Evolutionary conservation across 2,888 invertebrate genomes (phyloP).

Genomic region (Acanthosoma haemorrhoidale): DNA sequence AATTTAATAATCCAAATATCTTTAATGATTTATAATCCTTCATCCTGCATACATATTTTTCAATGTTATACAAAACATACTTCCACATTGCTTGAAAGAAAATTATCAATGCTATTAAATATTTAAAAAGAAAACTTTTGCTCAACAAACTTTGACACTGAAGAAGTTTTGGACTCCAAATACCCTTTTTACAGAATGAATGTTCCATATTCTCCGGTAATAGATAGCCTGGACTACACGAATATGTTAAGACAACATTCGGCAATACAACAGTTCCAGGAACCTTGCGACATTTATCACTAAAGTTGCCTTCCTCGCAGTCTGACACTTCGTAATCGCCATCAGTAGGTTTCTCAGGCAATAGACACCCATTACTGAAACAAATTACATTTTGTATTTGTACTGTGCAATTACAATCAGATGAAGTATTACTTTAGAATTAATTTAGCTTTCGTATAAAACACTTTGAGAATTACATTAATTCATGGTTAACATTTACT

Average conservation of each 20-base stretch:
- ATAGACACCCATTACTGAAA: conserved; percentile 28
- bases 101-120: neutral
- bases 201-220: conserved; percentile 41
- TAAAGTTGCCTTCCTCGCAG: conserved; percentile 21
- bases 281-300: conserved; percentile 39
- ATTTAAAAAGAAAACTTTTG: neutral
- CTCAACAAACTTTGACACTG: conserved; percentile 37
- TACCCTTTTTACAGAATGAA: conserved; percentile 41
- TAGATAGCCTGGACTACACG: conserved; percentile 42
- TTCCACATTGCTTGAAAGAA: neutral
- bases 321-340: conserved; percentile 30
- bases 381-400: neutral
- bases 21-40: too few species aligned
- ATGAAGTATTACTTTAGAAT: neutral
- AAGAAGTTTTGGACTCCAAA: conserved; percentile 41
- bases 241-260: conserved; percentile 42
- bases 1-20: too few species aligned
- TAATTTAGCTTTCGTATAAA: neutral
- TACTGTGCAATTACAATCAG: too few species aligned
- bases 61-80: neutral
- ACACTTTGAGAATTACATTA: neutral
- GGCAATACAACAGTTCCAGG: conserved; percentile 42
- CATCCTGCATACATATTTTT: too few species aligned
- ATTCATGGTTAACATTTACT: neutral
- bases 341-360: conserved; percentile 33